Conservation (phyloP, 2,888 invertebrate species). For the Halocaridina rubra region DNA sequence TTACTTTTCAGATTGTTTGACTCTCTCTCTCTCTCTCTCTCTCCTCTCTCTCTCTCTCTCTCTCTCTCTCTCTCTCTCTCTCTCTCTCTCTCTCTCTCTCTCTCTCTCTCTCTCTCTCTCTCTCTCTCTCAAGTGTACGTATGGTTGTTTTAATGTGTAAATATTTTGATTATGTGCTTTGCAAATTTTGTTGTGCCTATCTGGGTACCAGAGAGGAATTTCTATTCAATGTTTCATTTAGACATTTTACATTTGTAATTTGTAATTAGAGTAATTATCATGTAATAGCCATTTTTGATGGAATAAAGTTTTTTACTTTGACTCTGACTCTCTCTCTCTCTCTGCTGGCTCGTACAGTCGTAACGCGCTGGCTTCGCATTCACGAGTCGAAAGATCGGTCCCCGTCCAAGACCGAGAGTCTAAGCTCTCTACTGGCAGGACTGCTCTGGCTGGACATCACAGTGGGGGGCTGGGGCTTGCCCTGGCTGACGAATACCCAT, state of each 20-base stretch:
- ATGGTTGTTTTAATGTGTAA: too few species aligned
- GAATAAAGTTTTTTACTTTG: too few species aligned
- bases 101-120: background rate
- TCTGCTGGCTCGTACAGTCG: background rate
- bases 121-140: too few species aligned
- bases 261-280: too few species aligned
- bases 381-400: background rate
- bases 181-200: too few species aligned
- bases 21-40: background rate
- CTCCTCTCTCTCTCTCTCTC: background rate
- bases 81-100: background rate
- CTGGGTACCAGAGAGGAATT: too few species aligned
- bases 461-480: too few species aligned
- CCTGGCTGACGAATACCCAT: too few species aligned
- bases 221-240: background rate
- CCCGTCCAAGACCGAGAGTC: background rate
- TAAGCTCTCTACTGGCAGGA: background rate
- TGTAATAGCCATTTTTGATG: too few species aligned
- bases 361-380: background rate
- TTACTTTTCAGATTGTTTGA: background rate
- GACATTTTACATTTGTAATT: background rate
- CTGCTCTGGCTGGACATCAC: too few species aligned
- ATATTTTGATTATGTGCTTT: too few species aligned
- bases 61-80: background rate
- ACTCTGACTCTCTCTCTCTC: background rate